Percentiles rank a stretch among this genome's conserved stretches.
phyloP scores from a whole-genome alignment of 2,797 vertebrate species.

The Pachyuromys duprasi region DNA sequence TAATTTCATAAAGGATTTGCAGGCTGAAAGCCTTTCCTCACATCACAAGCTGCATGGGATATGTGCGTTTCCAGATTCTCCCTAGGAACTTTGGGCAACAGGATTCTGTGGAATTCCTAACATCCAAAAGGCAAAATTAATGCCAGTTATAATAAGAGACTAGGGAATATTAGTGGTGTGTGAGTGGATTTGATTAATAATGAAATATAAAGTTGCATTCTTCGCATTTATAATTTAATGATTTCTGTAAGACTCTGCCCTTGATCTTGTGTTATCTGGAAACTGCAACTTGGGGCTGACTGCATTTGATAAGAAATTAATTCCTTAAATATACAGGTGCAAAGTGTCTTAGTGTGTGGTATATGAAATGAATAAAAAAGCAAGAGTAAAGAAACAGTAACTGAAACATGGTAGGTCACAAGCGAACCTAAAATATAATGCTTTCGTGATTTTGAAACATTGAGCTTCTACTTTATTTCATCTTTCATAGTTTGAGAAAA shows the following conservation, averaged over 20 bases:
- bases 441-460: slow-evolving; percentile 12
- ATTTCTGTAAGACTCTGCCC: not conserved
- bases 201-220: slow-evolving; percentile 71
- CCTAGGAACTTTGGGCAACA: not conserved
- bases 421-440: not conserved
- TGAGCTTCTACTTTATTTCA: not conserved
- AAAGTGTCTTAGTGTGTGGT: slow-evolving; percentile 38
- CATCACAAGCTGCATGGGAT: slow-evolving; percentile 62
- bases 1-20: slow-evolving; percentile 86
- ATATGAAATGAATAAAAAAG: not conserved
- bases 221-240: not conserved
- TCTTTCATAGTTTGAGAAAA: not conserved
- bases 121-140: slow-evolving; percentile 79
- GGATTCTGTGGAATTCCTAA: slow-evolving; percentile 62
- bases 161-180: slow-evolving; percentile 77
- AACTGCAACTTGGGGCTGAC: slow-evolving; percentile 41
- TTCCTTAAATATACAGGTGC: not conserved
- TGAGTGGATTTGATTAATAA: slow-evolving; percentile 73
- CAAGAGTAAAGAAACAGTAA: not conserved
- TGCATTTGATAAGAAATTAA: slow-evolving; percentile 61
- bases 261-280: slow-evolving; percentile 43
- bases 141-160: slow-evolving; percentile 78
- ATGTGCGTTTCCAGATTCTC: slow-evolving; percentile 60
- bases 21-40: slow-evolving; percentile 77
- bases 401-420: not conserved